These are phyloP conservation scores for Ariopsis seemanni DNA, from an alignment of 2,113 vertebrate genomes.

Conservation along the genomic window DNA sequence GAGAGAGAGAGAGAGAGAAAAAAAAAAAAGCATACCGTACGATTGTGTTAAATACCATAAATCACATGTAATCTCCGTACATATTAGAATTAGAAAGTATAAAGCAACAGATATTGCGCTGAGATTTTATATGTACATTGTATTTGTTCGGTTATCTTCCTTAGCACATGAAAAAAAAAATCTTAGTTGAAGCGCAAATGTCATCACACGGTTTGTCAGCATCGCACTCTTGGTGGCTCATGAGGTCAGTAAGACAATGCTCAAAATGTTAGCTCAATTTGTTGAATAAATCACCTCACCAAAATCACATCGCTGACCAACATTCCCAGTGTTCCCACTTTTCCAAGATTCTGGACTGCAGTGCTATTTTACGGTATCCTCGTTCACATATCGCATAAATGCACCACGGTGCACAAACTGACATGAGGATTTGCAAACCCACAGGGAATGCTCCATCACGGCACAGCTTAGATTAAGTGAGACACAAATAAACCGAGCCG, in stretches of 20 bases:
- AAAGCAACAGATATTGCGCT: neutral
- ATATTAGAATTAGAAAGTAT: neutral
- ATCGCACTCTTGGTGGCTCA: neutral
- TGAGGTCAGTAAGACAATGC: neutral
- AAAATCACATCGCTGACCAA: neutral
- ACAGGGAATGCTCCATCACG: neutral
- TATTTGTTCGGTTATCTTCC: neutral
- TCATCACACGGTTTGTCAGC: neutral
- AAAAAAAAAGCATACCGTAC: neutral
- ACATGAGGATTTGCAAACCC: slow-evolving; percentile 3
- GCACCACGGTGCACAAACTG: neutral
- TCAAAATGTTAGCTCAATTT: neutral
- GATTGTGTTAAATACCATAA: neutral
- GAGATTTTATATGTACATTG: neutral
- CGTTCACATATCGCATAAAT: neutral
- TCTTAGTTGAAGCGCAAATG: neutral
- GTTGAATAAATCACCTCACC: neutral
- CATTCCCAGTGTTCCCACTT: neutral
- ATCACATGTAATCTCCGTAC: neutral
- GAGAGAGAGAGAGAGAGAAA: neutral
- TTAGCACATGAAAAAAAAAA: neutral
- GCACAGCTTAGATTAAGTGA: neutral
- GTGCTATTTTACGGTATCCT: neutral
- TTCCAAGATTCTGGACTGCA: neutral
- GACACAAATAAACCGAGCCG: neutral